Conservation (phyloP, 2,888 invertebrate genomes). For the Hyles lineata region DNA sequence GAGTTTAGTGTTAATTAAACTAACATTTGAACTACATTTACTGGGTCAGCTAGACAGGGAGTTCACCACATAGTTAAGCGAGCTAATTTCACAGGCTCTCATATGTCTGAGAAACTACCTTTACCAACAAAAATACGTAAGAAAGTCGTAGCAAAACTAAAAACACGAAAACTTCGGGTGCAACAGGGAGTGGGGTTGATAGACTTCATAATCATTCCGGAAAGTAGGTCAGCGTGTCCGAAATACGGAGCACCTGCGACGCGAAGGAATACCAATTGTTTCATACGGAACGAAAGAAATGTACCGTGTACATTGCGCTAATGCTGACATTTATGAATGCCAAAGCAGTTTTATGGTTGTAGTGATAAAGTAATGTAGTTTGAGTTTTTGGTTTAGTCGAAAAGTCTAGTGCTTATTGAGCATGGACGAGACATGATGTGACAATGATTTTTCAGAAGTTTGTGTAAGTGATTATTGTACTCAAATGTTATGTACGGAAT, state of each 20-base stretch:
- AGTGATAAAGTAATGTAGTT: too few relatives aligned
- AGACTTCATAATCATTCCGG: constrained; percentile 11
- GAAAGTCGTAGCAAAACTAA: not conserved
- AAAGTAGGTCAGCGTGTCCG: constrained; percentile 22
- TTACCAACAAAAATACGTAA: not conserved
- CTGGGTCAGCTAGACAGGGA: too few relatives aligned
- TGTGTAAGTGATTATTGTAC: too few relatives aligned
- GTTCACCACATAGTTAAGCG: too few relatives aligned
- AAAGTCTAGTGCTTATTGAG: too few relatives aligned
- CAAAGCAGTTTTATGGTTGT: not conserved
- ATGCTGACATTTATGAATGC: not conserved
- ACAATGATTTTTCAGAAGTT: too few relatives aligned
- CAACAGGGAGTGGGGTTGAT: not conserved
- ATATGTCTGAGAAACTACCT: not conserved
- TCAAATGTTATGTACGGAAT: too few relatives aligned
- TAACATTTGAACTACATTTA: too few relatives aligned
- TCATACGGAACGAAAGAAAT: not conserved
- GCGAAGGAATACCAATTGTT: not conserved
- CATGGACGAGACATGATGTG: too few relatives aligned
- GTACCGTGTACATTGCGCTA: not conserved
- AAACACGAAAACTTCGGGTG: not conserved
- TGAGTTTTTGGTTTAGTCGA: too few relatives aligned
- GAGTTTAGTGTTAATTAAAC: too few relatives aligned
- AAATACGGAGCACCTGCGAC: constrained; percentile 9
- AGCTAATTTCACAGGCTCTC: too few relatives aligned